Evolutionary conservation across 2,888 invertebrate genomes (phyloP).

Genomic region (Lithophane socia): DNA sequence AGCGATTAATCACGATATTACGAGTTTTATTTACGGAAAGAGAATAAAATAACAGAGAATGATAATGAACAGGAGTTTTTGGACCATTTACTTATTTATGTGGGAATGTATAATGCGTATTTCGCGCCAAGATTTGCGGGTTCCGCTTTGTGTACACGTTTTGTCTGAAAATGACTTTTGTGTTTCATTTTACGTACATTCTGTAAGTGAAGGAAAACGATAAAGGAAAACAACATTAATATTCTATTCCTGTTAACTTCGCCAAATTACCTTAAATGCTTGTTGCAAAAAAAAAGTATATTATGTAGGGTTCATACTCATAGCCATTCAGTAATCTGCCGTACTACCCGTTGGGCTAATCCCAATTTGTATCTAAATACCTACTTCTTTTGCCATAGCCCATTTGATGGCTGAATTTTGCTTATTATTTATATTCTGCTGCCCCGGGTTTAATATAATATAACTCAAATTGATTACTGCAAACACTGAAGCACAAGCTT

Average conservation of each 20-base stretch:
- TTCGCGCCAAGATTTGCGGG: conserved; percentile 56
- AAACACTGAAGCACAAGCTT: conserved; percentile 28
- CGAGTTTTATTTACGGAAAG: conserved; percentile 66
- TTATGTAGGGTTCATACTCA: background rate
- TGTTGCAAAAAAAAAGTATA: background rate
- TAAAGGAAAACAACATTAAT: background rate
- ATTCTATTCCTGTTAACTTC: background rate
- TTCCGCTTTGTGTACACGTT: conserved; percentile 44
- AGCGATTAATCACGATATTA: conserved; percentile 68
- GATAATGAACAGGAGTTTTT: conserved; percentile 68
- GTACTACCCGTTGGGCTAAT: too few species aligned
- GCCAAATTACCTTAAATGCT: background rate
- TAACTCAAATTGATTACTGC: conserved; percentile 23
- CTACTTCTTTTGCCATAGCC: background rate
- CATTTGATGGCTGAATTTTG: background rate
- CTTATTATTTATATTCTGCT: background rate
- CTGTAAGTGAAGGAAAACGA: conserved; percentile 9
- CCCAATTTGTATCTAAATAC: background rate
- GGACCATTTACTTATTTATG: conserved; percentile 68
- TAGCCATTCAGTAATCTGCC: background rate
- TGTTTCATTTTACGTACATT: conserved; percentile 12
- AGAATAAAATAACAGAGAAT: conserved; percentile 65
- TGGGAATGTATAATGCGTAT: conserved; percentile 62
- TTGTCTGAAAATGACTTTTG: conserved; percentile 44
- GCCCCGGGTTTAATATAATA: background rate